A percentile compares a stretch with the other conserved stretches of the same genome.
These are phyloP conservation scores for Pycnonotus jocosus DNA, from an alignment of 2,113 vertebrate species.

Conservation along the genomic window DNA sequence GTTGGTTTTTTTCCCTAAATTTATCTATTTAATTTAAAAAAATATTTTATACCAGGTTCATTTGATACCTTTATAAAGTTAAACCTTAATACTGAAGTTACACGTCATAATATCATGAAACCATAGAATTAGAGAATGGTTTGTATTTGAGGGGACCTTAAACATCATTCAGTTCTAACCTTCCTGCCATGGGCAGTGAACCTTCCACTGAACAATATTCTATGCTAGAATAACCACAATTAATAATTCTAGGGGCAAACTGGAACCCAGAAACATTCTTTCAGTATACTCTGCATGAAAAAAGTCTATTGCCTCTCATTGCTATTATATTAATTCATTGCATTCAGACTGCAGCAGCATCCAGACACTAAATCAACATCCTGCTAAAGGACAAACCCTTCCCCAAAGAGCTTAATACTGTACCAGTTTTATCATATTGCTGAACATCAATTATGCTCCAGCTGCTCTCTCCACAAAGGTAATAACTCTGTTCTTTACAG, in stretches of 20 bases:
- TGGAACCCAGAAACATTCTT: background rate
- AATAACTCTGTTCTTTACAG: background rate
- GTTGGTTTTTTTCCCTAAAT: too few relatives aligned
- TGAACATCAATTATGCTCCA: constrained; percentile 5
- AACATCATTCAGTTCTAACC: background rate
- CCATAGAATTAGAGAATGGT: background rate
- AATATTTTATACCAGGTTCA: background rate
- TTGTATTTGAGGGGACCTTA: background rate
- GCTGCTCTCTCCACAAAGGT: constrained; percentile 1
- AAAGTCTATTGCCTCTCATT: background rate
- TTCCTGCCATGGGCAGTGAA: background rate
- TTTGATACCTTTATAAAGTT: background rate
- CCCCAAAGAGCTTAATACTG: constrained; percentile 7
- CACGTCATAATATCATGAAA: background rate
- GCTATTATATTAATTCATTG: constrained; percentile 14
- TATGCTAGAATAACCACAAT: background rate
- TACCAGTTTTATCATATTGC: background rate
- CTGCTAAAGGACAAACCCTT: constrained; percentile 35
- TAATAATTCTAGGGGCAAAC: background rate
- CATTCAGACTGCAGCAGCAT: background rate
- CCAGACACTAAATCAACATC: constrained; percentile 21
- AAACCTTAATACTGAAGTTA: background rate
- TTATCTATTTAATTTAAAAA: background rate
- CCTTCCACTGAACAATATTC: background rate
- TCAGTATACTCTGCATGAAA: background rate